Conservation (phyloP, 2,113 vertebrate genomes). For the Serinus canaria region DNA sequence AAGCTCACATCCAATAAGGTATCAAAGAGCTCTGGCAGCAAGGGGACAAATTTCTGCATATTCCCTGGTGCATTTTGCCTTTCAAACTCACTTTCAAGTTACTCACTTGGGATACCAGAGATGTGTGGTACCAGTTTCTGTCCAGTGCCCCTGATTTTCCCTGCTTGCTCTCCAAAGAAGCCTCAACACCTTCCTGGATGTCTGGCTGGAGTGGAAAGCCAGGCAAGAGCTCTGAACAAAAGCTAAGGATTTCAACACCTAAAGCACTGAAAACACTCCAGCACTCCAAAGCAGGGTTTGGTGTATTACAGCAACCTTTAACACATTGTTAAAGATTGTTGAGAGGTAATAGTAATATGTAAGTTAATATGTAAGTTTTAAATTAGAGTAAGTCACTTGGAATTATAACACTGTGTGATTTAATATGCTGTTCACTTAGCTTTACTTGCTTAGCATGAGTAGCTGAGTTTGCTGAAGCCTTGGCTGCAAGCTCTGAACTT, state of each 20-base stretch:
- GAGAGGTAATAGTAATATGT: not conserved
- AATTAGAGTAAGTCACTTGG: not conserved
- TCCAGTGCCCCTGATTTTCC: not conserved
- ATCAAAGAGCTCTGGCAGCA: not conserved
- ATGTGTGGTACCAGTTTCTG: not conserved
- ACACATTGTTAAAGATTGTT: not conserved
- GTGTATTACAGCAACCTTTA: not conserved
- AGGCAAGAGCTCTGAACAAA: not conserved
- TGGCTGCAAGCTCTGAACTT: not conserved
- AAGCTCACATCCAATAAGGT: not conserved
- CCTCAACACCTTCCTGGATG: not conserved
- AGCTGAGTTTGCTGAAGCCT: not conserved
- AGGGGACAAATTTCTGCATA: not conserved
- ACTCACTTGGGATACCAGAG: not conserved
- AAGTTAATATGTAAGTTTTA: not conserved
- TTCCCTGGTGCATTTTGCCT: not conserved
- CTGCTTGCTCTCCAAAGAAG: not conserved
- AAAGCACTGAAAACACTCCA: not conserved
- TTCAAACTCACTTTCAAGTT: not conserved
- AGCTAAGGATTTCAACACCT: not conserved
- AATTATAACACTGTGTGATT: not conserved
- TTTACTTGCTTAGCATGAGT: not conserved
- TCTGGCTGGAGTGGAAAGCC: not conserved
- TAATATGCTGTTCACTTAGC: not conserved
- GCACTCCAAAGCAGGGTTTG: not conserved